Percentiles rank a stretch among this genome's conserved stretches.
phyloP scores from a whole-genome alignment of 2,113 vertebrate species.

The Sprattus sprattus region DNA sequence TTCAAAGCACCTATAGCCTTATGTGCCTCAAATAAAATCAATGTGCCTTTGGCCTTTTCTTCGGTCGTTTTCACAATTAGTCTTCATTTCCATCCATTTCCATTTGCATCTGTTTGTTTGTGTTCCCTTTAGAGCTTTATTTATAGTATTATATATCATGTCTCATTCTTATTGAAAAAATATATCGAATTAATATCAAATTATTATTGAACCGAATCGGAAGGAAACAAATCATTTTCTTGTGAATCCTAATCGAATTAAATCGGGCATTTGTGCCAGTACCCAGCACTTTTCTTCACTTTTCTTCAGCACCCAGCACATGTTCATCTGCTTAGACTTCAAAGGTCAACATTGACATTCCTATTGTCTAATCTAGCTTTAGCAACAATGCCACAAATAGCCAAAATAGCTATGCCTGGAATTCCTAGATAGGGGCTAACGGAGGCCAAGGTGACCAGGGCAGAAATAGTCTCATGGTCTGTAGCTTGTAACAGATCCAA shows the following conservation, averaged over 20 bases:
- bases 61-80: too few relatives aligned
- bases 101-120: neutral
- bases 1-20: too few relatives aligned
- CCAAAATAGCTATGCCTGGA: constrained; percentile 48
- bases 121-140: neutral
- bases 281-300: constrained; percentile 4
- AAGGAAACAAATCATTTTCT: neutral
- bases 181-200: too few relatives aligned
- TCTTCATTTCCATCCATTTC: neutral
- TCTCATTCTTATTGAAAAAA: too few relatives aligned
- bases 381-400: constrained; percentile 55
- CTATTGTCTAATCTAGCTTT: constrained; percentile 33
- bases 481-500: neutral
- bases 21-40: too few relatives aligned
- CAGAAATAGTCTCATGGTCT: constrained; percentile 34
- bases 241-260: too few relatives aligned
- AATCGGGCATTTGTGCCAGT: neutral
- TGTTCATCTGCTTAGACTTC: constrained; percentile 20
- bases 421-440: constrained; percentile 46
- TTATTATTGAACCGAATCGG: too few relatives aligned
- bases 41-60: too few relatives aligned
- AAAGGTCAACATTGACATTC: neutral
- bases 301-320: too few relatives aligned
- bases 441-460: constrained; percentile 3
- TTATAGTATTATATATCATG: too few relatives aligned